Conservation (phyloP, 2,113 vertebrate genomes). For the Oryzias curvinotus region DNA sequence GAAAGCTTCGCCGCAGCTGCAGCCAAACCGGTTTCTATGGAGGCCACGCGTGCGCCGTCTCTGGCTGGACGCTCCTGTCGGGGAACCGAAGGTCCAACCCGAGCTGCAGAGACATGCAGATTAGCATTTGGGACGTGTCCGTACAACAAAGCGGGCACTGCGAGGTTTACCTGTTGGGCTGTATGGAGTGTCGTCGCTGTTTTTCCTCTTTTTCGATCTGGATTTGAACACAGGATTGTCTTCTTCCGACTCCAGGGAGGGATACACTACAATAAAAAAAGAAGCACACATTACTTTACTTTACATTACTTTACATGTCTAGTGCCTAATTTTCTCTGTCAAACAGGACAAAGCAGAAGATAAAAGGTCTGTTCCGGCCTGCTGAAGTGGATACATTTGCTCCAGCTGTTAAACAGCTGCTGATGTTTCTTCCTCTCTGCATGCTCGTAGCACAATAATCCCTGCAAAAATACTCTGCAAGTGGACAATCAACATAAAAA, state of each 20-base stretch:
- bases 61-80: slow-evolving; percentile 95
- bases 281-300: slow-evolving; percentile 17
- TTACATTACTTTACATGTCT: background rate
- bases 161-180: slow-evolving; percentile 88
- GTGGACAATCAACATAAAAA: slow-evolving; percentile 65
- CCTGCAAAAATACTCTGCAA: slow-evolving; percentile 68
- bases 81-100: slow-evolving; percentile 92
- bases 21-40: slow-evolving; percentile 93
- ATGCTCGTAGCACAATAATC: slow-evolving; percentile 36
- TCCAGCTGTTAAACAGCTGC: slow-evolving; percentile 74
- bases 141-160: background rate
- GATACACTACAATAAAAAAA: slow-evolving; percentile 82
- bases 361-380: slow-evolving; percentile 34
- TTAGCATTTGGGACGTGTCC: background rate
- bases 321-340: background rate
- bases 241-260: slow-evolving; percentile 96
- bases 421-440: slow-evolving; percentile 7
- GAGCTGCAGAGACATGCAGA: slow-evolving; percentile 72
- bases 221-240: slow-evolving; percentile 99
- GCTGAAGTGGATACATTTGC: slow-evolving; percentile 26
- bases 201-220: slow-evolving; percentile 98
- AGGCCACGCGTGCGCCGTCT: slow-evolving; percentile 95
- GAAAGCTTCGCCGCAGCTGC: slow-evolving; percentile 95
- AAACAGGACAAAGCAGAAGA: slow-evolving; percentile 8
- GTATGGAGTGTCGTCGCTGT: slow-evolving; percentile 94